These are phyloP conservation scores for Lophotriccus pileatus DNA, from an alignment of 2,797 vertebrate genomes.

Conservation along the genomic window DNA sequence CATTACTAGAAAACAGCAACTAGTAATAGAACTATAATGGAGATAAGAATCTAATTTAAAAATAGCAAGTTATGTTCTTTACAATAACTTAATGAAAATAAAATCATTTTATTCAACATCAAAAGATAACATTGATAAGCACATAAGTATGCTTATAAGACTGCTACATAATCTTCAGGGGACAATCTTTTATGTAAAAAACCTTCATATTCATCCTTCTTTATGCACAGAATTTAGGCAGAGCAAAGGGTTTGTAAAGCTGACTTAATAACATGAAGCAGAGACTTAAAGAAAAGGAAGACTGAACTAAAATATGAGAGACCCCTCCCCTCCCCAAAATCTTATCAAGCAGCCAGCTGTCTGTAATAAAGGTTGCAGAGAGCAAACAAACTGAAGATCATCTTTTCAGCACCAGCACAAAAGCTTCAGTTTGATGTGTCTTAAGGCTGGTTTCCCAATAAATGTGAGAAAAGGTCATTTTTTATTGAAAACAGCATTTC, in stretches of 20 bases:
- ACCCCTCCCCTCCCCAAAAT: neutral
- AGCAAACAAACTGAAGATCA: constrained; percentile 47
- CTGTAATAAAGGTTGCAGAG: neutral
- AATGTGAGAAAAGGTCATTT: constrained; percentile 69
- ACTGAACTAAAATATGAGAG: neutral
- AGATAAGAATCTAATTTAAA: neutral
- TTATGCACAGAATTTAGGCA: constrained; percentile 10
- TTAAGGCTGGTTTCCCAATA: constrained; percentile 53
- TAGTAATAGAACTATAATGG: neutral
- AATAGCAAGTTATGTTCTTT: neutral
- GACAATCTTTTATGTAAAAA: neutral
- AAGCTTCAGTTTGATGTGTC: constrained; percentile 45
- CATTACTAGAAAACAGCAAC: neutral
- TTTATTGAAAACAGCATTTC: constrained; percentile 66
- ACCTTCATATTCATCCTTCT: neutral
- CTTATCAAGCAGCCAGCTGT: constrained; percentile 2
- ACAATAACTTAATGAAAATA: neutral
- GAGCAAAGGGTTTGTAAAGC: neutral
- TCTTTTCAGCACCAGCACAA: constrained; percentile 35
- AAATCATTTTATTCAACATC: neutral
- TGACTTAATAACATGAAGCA: neutral
- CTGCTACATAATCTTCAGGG: neutral
- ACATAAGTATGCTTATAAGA: neutral
- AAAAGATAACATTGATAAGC: neutral
- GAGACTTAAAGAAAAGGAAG: neutral